These are phyloP conservation scores for Pampus argenteus DNA, from an alignment of 2,797 vertebrate genomes.

Conservation along the genomic window DNA sequence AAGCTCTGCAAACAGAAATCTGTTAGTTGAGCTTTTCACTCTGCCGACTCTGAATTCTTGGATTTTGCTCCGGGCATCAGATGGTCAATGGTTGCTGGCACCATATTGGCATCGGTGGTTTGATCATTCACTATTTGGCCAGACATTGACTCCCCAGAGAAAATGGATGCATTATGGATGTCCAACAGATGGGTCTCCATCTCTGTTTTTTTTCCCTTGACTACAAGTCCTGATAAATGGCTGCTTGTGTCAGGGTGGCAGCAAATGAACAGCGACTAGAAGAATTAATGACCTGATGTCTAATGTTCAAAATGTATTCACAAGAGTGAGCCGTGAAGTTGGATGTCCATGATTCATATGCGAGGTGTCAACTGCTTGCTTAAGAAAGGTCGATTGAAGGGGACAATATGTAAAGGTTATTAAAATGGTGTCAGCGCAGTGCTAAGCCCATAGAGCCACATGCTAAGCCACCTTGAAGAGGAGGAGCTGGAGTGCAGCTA, in stretches of 20 bases:
- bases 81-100: conserved; percentile 70
- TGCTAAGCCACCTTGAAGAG: conserved; percentile 49
- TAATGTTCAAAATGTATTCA: conserved; percentile 70
- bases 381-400: conserved; percentile 65
- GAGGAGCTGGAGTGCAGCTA: conserved; percentile 39
- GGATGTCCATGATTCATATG: conserved; percentile 65
- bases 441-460: conserved; percentile 44
- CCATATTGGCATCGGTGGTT: conserved; percentile 50
- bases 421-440: conserved; percentile 51
- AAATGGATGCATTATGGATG: conserved; percentile 65
- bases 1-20: conserved; percentile 43
- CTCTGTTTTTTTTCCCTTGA: conserved; percentile 49
- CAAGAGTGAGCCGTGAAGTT: conserved; percentile 61
- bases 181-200: conserved; percentile 71
- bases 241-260: conserved; percentile 61
- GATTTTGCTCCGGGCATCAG: conserved; percentile 67
- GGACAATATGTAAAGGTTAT: conserved; percentile 63
- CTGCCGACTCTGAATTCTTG: conserved; percentile 54
- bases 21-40: conserved; percentile 45
- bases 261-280: conserved; percentile 59
- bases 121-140: conserved; percentile 68
- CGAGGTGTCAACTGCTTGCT: conserved; percentile 57
- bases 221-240: conserved; percentile 62
- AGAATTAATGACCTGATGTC: conserved; percentile 68
- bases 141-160: conserved; percentile 62